These are phyloP conservation scores for Malurus leucopterus DNA, from an alignment of 2,797 vertebrate genomes.

Conservation along the genomic window DNA sequence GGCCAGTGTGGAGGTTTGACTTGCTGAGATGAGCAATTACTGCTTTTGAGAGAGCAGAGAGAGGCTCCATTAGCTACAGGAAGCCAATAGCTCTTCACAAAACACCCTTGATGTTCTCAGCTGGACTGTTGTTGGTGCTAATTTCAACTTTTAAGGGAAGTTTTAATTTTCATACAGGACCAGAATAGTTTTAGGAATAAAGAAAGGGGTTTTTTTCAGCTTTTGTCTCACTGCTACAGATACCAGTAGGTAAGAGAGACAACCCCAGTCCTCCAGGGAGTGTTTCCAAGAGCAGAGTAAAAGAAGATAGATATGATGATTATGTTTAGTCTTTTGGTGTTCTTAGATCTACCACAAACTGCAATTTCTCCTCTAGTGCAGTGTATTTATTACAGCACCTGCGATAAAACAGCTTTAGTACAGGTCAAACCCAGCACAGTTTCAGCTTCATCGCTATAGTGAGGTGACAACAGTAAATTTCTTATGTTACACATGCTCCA, in stretches of 20 bases:
- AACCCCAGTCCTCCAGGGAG: background rate
- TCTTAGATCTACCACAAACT: background rate
- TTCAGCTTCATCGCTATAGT: background rate
- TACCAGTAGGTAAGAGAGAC: background rate
- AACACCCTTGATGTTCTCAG: background rate
- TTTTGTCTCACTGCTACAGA: background rate
- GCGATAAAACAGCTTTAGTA: background rate
- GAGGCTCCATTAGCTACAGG: background rate
- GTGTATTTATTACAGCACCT: background rate
- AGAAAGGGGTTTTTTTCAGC: background rate
- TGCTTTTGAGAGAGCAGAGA: background rate
- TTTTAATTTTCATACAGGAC: background rate
- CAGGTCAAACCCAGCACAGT: background rate
- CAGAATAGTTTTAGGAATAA: background rate
- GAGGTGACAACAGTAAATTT: background rate
- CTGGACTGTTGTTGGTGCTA: background rate
- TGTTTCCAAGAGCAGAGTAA: background rate
- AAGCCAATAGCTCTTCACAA: background rate
- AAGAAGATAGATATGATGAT: background rate
- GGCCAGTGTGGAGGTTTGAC: background rate
- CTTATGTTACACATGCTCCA: accelerated
- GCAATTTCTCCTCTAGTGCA: background rate
- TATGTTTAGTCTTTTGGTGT: background rate
- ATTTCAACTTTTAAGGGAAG: background rate
- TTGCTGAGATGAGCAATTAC: background rate